Evolutionary conservation across 2,113 vertebrate genomes (phyloP).

Genomic region (Procavia capensis): DNA sequence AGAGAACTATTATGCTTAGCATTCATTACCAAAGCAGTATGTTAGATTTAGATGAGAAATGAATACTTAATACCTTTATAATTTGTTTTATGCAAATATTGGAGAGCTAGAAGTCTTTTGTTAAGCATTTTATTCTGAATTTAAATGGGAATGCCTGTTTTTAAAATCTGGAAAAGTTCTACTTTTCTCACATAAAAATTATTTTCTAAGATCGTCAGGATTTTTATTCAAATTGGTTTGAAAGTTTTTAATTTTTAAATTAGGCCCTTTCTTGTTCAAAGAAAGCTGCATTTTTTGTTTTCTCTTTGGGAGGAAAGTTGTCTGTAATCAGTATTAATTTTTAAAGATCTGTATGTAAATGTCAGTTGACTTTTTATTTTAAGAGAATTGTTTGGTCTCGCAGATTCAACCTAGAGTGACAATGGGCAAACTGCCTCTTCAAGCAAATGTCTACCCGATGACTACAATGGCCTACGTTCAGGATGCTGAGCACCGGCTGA

Average conservation of each 20-base stretch:
- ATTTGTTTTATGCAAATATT: slow-evolving; percentile 75
- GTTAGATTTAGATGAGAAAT: slow-evolving; percentile 76
- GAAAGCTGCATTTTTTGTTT: slow-evolving; percentile 44
- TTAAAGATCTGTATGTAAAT: slow-evolving; percentile 69
- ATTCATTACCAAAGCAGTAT: slow-evolving; percentile 67
- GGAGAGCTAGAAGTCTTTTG: slow-evolving; percentile 54
- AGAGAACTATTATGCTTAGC: slow-evolving; percentile 64
- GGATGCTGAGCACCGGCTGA: slow-evolving; percentile 87
- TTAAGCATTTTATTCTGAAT: slow-evolving; percentile 65
- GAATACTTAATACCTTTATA: slow-evolving; percentile 76
- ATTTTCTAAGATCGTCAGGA: slow-evolving; percentile 9
- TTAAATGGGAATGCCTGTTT: slow-evolving; percentile 65
- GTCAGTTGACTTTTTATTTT: slow-evolving; percentile 51
- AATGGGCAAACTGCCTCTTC: slow-evolving; percentile 93
- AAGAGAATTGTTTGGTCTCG: slow-evolving; percentile 66
- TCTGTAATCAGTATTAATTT: slow-evolving; percentile 42
- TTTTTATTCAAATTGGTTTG: slow-evolving; percentile 66
- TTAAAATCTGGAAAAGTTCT: slow-evolving; percentile 53
- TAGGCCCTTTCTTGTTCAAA: slow-evolving; percentile 67
- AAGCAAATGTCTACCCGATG: slow-evolving; percentile 97
- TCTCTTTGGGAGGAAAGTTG: slow-evolving; percentile 58
- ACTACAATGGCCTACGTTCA: slow-evolving; percentile 93
- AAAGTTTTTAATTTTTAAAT: slow-evolving; percentile 69
- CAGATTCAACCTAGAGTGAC: slow-evolving; percentile 94
- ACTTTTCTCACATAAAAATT: slow-evolving; percentile 46